Percentiles rank a stretch among this genome's conserved stretches.
Conservation (phyloP, 1,140 invertebrate species). For the Cotesia typhae region DNA sequence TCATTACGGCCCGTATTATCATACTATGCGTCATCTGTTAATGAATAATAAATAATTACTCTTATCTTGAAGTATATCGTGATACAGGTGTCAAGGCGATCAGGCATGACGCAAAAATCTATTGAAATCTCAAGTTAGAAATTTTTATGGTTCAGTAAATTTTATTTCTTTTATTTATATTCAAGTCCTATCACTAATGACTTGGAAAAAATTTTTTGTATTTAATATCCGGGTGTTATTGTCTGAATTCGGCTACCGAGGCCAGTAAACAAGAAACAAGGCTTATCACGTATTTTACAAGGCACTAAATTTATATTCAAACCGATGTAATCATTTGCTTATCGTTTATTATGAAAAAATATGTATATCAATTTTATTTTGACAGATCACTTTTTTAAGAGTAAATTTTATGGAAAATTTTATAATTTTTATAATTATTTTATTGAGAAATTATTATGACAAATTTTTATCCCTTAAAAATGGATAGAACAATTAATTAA, state of each 20-base stretch:
- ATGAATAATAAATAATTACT: not conserved
- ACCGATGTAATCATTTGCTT: no score
- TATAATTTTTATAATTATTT: no score
- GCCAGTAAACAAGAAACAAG: not conserved
- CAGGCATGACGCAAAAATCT: not conserved
- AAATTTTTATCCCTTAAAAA: no score
- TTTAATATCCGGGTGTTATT: constrained; percentile 11
- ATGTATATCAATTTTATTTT: no score
- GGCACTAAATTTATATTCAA: not conserved
- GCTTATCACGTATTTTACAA: constrained; percentile 1
- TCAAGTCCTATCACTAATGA: not conserved
- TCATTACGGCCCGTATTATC: not conserved
- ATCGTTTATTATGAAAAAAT: no score
- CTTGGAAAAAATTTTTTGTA: not conserved
- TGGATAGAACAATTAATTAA: no score
- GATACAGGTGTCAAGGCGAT: constrained; percentile 1
- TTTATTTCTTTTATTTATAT: not conserved
- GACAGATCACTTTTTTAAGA: no score
- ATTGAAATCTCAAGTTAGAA: constrained; percentile 7
- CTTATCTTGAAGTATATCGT: constrained; percentile 12
- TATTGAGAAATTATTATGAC: no score
- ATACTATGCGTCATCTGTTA: constrained; percentile 19
- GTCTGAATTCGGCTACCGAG: not conserved
- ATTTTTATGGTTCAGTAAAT: not conserved
- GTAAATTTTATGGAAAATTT: no score